Base-by-base conservation (phyloP, 2,113 vertebrate genomes). In the Gallinago paraguaiae region DNA sequence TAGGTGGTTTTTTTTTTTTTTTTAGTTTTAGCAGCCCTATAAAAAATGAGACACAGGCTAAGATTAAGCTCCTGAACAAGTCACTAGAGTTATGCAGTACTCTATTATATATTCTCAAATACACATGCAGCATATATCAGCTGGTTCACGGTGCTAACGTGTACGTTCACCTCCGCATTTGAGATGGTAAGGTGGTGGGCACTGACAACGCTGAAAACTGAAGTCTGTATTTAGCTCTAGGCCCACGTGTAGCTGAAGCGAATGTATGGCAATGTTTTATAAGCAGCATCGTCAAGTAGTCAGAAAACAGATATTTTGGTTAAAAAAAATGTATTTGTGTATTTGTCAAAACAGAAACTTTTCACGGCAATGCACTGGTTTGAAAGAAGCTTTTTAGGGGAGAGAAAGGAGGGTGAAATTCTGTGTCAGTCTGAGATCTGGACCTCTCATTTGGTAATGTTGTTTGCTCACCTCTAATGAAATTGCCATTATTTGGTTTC, bases 41-140 rank as follows among this genome's bases (percentile, higher is more conserved):
- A 95, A 97, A 98, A 96, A 96, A 90, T 27, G 31, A 96, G 72
- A 43, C 69, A 33, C 27, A 77, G 83, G 83, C 69, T 63, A 70
- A 95, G 61, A 93, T 85, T 65, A 93, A 90, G 65, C 72, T 87
- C 65, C 82, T 50, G 35, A 86, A 59, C 13, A 67, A 90, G 70
- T 61, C 54, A 43, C 37, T 79, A 2, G n/a, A 94, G 86, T 64
- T 76, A 57, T 54, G 54, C 33, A 61, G 65, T 16, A 48, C 33
- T 74, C 35, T 56, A 13, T 75, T 59, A 6, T 30, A 39, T 27
- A 24, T 63, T 63, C 23, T 13, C 43, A 13, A 19, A 25, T 48
- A 61, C 33, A 57, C 24, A 22, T 17, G n/a, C 11, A 48, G 33
- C 31, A 27, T 41, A 3, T 45, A 19, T 84, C 22, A 50, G 19